phyloP scores from a whole-genome alignment of 1,140 invertebrate species.

The Trichoplusia ni region DNA sequence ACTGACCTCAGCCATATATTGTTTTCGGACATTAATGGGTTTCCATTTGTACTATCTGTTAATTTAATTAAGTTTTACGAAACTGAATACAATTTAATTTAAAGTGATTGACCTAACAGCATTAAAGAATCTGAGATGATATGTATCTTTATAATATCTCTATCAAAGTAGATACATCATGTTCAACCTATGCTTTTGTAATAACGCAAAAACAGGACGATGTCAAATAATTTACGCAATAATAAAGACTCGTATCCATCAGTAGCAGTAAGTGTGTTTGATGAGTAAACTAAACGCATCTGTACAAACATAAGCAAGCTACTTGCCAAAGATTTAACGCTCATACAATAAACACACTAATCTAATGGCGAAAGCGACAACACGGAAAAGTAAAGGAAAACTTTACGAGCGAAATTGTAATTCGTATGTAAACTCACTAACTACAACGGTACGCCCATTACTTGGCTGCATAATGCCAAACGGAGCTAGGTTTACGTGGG shows the following conservation, averaged over 20 bases:
- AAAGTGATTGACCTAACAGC: no score
- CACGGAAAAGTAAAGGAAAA: constrained; percentile 28
- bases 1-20: constrained; percentile 26
- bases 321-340: constrained; percentile 48
- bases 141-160: no score
- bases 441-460: constrained; percentile 11
- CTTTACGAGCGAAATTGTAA: constrained; percentile 30
- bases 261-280: constrained; percentile 55
- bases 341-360: constrained; percentile 36
- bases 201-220: constrained; percentile 37
- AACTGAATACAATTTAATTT: no score
- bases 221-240: constrained; percentile 48
- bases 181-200: no score
- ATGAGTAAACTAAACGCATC: constrained; percentile 62
- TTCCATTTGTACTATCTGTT: constrained; percentile 17
- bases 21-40: constrained; percentile 21
- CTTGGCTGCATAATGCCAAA: constrained; percentile 13
- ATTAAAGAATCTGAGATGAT: no score
- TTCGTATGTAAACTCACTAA: constrained; percentile 19
- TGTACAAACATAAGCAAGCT: constrained; percentile 55
- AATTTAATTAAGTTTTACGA: not conserved
- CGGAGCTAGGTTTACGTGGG: constrained; percentile 44
- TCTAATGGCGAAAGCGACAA: constrained; percentile 37
- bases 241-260: constrained; percentile 49
- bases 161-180: no score